phyloP scores from a whole-genome alignment of 2,113 vertebrate species.

The Neogale vison region DNA sequence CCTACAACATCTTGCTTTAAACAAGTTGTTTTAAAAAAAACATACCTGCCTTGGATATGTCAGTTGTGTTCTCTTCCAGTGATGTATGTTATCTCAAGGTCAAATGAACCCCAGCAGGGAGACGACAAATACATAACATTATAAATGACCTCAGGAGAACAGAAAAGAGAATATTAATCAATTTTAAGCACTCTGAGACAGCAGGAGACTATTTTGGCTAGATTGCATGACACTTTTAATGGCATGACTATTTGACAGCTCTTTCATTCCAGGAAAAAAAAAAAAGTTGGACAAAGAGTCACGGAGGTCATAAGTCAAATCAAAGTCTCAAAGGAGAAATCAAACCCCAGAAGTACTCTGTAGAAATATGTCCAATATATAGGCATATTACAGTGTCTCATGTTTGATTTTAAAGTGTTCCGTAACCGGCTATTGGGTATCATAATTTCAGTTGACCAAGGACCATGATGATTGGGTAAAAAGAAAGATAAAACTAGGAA shows the following conservation, averaged over 20 bases:
- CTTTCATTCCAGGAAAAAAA: conserved; percentile 35
- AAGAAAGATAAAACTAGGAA: not conserved
- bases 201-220: conserved; percentile 6
- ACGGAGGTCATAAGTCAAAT: conserved; percentile 21
- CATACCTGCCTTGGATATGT: not conserved
- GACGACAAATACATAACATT: not conserved
- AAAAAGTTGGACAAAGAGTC: not conserved
- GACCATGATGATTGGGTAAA: not conserved
- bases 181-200: not conserved
- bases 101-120: conserved; percentile 43
- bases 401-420: conserved; percentile 32
- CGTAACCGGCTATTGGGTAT: not conserved
- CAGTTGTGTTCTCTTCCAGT: not conserved
- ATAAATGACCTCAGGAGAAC: conserved; percentile 41
- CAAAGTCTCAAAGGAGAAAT: conserved; percentile 38
- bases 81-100: conserved; percentile 43
- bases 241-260: conserved; percentile 41
- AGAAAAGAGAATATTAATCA: conserved; percentile 57
- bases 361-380: not conserved
- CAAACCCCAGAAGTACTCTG: not conserved
- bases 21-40: not conserved
- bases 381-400: not conserved
- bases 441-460: not conserved
- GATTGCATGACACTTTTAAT: not conserved
- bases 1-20: not conserved